A percentile compares a stretch with the other conserved stretches of the same genome.
These are phyloP conservation scores for Dipodomys ordii DNA, from an alignment of 2,113 vertebrate species.

Conservation along the genomic window DNA sequence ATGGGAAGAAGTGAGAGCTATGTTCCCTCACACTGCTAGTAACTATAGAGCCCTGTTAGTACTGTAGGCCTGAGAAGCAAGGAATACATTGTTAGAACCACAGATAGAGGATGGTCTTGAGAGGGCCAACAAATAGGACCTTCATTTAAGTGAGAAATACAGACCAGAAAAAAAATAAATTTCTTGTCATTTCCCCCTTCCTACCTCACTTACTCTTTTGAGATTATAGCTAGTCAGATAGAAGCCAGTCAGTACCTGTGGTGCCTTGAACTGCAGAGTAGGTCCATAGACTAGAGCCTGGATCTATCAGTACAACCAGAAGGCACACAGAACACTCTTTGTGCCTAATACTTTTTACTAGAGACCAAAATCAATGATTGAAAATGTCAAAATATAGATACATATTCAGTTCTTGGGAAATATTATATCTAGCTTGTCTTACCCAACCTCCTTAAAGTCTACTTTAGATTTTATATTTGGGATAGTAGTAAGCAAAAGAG, in stretches of 20 bases:
- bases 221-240: not conserved
- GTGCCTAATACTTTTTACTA: not conserved
- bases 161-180: not conserved
- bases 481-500: not conserved
- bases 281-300: not conserved
- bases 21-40: not conserved
- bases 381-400: not conserved
- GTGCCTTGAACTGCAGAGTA: not conserved
- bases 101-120: not conserved
- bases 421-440: not conserved
- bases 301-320: not conserved
- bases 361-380: not conserved
- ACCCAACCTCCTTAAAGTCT: not conserved
- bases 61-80: not conserved
- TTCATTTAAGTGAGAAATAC: not conserved
- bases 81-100: not conserved
- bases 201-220: not conserved
- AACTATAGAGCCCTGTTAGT: not conserved
- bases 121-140: not conserved
- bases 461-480: not conserved
- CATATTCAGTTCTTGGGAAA: not conserved
- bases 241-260: not conserved
- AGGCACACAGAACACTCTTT: not conserved
- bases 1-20: not conserved
- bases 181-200: not conserved